Base-by-base conservation (phyloP, 2,888 invertebrate genomes). In the Thecophora atra region DNA sequence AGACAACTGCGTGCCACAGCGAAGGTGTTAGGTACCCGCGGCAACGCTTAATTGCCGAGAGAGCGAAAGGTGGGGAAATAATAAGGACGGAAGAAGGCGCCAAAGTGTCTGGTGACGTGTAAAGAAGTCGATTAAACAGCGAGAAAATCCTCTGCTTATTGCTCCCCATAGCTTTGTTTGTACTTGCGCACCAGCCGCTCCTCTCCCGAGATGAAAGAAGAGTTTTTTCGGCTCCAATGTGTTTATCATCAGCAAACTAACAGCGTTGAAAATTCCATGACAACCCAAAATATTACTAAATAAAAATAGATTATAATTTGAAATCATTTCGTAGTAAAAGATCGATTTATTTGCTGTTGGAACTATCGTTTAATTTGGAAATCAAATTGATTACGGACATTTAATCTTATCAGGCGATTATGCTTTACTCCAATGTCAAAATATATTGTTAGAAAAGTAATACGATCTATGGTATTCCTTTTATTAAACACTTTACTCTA, bases 121-220 rank as follows among this genome's bases (percentile, higher is more conserved):
- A 26, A 21, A 51, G 51, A 11, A 26, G 15, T 3, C 24, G 28
- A 8, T 28, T 1, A 21, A 21, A 54, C 21, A 2, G 2, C 17
- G 52, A 52, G 19, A 56, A 58, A 24, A 24, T 24, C 26, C 15
- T 15, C 3, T 28, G 17, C 11, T 26, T 66, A 15, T 47, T 47
- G 47, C 5, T 47, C 5, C 47, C n/a, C 28, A 30, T 30, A 30
- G 56, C 11, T 56, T 71, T 76, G 62, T 76, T 76, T 76, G 76
- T 75, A 73, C 72, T 63, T 76, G 76, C 76, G 76, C 76, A 72
- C 62, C 65, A 19, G 2, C 42, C n/a, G n/a, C n/a, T n/a, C n/a
- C n/a, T 1, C 54, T 54, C 19, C 21, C 6, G 28, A 19, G 30
- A 63, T 13, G 37, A 42, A 62, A 7, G 21, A 54, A 54, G 21